Evolutionary conservation across 2,888 invertebrate species (phyloP).

Genomic region (Chesias legatella): DNA sequence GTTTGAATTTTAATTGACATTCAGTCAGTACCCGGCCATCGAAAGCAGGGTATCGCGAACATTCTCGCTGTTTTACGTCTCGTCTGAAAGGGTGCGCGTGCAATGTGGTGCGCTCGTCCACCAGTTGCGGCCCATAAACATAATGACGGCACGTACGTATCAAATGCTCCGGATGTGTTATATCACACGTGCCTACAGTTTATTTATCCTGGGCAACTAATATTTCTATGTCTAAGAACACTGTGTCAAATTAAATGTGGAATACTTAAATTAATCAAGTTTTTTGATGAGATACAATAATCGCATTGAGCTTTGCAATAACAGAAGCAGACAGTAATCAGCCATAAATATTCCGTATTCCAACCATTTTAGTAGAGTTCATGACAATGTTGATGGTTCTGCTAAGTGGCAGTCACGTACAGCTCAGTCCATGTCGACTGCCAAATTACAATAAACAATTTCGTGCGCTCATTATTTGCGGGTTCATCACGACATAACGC

Average conservation of each 20-base stretch:
- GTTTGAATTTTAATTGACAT: conserved; percentile 81
- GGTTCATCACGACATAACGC: conserved; percentile 67
- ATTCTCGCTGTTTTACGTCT: conserved; percentile 67
- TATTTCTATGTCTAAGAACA: too few relatives aligned
- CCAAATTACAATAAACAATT: conserved; percentile 77
- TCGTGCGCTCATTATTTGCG: conserved; percentile 66
- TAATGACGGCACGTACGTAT: conserved; percentile 33
- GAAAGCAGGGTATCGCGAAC: conserved; percentile 50
- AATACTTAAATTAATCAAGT: too few relatives aligned
- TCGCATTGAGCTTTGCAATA: background rate
- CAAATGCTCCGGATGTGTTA: conserved; percentile 14
- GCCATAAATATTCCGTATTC: conserved; percentile 13
- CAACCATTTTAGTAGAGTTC: conserved; percentile 26
- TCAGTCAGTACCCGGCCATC: conserved; percentile 56
- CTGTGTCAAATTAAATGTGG: too few relatives aligned
- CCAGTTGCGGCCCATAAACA: conserved; percentile 59
- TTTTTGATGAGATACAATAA: too few relatives aligned
- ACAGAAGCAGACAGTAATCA: conserved; percentile 4
- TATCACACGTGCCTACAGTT: too few relatives aligned
- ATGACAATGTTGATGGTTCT: conserved; percentile 32
- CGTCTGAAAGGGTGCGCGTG: conserved; percentile 44
- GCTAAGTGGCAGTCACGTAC: conserved; percentile 58
- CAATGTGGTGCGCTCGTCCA: conserved; percentile 41
- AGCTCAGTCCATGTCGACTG: conserved; percentile 59
- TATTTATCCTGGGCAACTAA: too few relatives aligned